phyloP scores from a whole-genome alignment of 1,140 invertebrate genomes.

The Ptiloglossa arizonensis region DNA sequence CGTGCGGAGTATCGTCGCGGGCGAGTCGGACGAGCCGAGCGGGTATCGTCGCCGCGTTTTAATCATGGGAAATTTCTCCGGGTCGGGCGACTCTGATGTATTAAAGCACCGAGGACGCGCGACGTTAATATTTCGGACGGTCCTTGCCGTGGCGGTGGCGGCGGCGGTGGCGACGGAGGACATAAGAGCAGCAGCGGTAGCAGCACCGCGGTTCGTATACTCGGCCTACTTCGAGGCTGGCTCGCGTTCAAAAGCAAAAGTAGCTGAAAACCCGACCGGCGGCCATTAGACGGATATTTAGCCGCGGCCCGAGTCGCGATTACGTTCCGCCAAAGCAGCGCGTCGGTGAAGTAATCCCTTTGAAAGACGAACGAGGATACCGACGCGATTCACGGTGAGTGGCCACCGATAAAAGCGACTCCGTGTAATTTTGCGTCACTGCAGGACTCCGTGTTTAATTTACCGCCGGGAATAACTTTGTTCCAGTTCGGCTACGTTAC shows the following conservation, averaged over 20 bases:
- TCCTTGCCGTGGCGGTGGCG: not conserved
- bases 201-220: not conserved
- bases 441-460: slow-evolving; percentile 54
- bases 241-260: slow-evolving; percentile 62
- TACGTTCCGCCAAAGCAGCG: slow-evolving; percentile 31
- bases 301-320: slow-evolving; percentile 41
- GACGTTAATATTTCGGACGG: slow-evolving; percentile 58
- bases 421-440: slow-evolving; percentile 55
- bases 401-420: slow-evolving; percentile 44
- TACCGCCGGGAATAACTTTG: slow-evolving; percentile 48
- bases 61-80: slow-evolving; percentile 33
- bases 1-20: too few relatives aligned
- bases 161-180: not conserved
- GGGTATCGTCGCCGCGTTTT: slow-evolving; percentile 36
- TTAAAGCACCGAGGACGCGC: slow-evolving; percentile 52
- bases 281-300: slow-evolving; percentile 62
- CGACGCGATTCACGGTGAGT: slow-evolving; percentile 50
- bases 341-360: slow-evolving; percentile 53
- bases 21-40: too few relatives aligned
- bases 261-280: slow-evolving; percentile 51
- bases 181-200: slow-evolving; percentile 28
- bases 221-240: slow-evolving; percentile 52
- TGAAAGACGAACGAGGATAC: slow-evolving; percentile 49
- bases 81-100: slow-evolving; percentile 40
- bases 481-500: slow-evolving; percentile 6